These are phyloP conservation scores for Sebastes schlegelii DNA, from an alignment of 2,113 vertebrate genomes.

Conservation along the genomic window DNA sequence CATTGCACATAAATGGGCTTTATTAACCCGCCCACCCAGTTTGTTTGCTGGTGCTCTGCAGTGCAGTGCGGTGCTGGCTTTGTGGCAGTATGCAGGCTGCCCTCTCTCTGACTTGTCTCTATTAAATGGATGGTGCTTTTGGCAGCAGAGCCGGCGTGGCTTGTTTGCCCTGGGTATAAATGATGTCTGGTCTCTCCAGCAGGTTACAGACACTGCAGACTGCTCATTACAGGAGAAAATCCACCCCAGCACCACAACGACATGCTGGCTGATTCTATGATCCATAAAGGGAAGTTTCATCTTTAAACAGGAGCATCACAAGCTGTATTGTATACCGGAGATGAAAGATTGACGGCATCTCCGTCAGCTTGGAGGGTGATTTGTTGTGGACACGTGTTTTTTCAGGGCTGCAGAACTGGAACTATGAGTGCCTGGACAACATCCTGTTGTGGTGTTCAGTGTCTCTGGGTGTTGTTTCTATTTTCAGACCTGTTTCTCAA, in stretches of 20 bases:
- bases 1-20: conserved; percentile 26
- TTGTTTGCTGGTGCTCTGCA: conserved; percentile 49
- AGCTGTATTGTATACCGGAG: not conserved
- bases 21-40: not conserved
- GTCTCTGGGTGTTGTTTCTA: not conserved
- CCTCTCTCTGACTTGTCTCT: conserved; percentile 62
- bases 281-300: not conserved
- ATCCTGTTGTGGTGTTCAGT: not conserved
- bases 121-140: conserved; percentile 72
- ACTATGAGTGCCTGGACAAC: not conserved
- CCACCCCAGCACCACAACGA: conserved; percentile 17
- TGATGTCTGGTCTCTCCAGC: conserved; percentile 69
- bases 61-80: conserved; percentile 48
- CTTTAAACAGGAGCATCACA: not conserved
- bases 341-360: not conserved
- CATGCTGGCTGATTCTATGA: conserved; percentile 16
- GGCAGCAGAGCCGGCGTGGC: conserved; percentile 62
- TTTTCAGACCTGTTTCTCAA: not conserved
- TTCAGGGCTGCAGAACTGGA: not conserved
- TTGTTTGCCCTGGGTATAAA: conserved; percentile 63
- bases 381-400: not conserved
- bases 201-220: conserved; percentile 63
- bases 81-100: conserved; percentile 48
- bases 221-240: conserved; percentile 61
- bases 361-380: not conserved